Evolutionary conservation across 2,888 invertebrate species (phyloP).

Genomic region (Ommatoiulus sabulosus): DNA sequence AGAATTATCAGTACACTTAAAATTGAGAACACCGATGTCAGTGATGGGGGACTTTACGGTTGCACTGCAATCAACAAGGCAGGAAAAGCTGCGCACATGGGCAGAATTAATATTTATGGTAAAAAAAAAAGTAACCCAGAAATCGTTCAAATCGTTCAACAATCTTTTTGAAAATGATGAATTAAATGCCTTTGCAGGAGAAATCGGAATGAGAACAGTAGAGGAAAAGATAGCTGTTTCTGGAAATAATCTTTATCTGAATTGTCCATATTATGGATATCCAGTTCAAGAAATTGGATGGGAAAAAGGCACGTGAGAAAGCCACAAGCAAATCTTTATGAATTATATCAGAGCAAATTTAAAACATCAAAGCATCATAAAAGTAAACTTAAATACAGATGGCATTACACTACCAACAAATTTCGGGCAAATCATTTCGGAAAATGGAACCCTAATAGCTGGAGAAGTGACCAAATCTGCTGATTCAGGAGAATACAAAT

Average conservation of each 20-base stretch:
- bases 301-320: conserved; percentile 57
- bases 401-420: neutral
- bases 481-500: conserved; percentile 55
- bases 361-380: too few relatives aligned
- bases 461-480: neutral
- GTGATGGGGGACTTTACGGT: conserved; percentile 55
- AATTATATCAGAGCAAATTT: too few relatives aligned
- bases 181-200: too few relatives aligned
- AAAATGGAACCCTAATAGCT: conserved; percentile 53
- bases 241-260: neutral
- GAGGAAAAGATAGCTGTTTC: neutral
- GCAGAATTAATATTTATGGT: conserved; percentile 54
- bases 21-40: neutral
- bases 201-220: neutral
- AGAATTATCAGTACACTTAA: conserved; percentile 18
- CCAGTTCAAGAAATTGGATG: conserved; percentile 45
- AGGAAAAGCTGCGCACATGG: conserved; percentile 41
- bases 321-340: too few relatives aligned
- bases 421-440: neutral
- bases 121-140: too few relatives aligned
- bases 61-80: conserved; percentile 49
- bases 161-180: too few relatives aligned
- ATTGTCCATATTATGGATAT: conserved; percentile 57
- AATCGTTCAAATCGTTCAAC: too few relatives aligned
- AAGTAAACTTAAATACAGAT: conserved; percentile 50